Conservation (phyloP, 2,888 invertebrate species). For the Apantesis nais region DNA sequence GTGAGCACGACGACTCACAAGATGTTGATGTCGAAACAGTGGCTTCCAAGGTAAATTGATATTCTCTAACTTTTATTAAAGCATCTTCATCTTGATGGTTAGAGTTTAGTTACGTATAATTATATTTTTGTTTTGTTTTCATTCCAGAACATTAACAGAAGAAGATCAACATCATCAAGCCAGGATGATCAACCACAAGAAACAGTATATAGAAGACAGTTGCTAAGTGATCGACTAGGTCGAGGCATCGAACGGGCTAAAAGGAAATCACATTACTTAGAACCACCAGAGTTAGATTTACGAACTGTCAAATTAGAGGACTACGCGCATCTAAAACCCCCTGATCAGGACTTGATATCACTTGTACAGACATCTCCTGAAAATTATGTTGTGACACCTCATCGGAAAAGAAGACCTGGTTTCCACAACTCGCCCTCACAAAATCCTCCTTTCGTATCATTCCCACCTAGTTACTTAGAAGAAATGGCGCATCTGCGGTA, state of each 20-base stretch:
- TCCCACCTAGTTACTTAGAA: constrained; percentile 91
- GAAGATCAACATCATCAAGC: constrained; percentile 82
- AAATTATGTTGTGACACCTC: constrained; percentile 94
- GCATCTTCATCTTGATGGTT: neutral
- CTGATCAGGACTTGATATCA: constrained; percentile 89
- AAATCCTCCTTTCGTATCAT: constrained; percentile 94
- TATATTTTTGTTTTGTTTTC: neutral
- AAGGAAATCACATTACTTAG: constrained; percentile 87
- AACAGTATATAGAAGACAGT: constrained; percentile 86
- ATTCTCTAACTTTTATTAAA: neutral
- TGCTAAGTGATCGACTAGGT: constrained; percentile 86
- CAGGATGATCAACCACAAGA: constrained; percentile 83
- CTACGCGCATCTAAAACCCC: constrained; percentile 87
- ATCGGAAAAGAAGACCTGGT: constrained; percentile 93
- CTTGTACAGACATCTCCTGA: constrained; percentile 90
- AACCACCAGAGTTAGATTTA: constrained; percentile 89
- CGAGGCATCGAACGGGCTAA: constrained; percentile 87
- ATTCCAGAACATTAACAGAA: constrained; percentile 75
- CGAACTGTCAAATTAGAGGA: constrained; percentile 88
- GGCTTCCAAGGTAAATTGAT: constrained; percentile 75
- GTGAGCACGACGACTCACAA: constrained; percentile 84
- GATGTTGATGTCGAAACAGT: constrained; percentile 84
- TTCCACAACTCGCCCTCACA: constrained; percentile 95
- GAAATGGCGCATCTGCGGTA: constrained; percentile 88
- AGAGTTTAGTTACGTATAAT: neutral